Conservation (phyloP, 1,140 invertebrate genomes). For the Macrobrachium rosenbergii region DNA sequence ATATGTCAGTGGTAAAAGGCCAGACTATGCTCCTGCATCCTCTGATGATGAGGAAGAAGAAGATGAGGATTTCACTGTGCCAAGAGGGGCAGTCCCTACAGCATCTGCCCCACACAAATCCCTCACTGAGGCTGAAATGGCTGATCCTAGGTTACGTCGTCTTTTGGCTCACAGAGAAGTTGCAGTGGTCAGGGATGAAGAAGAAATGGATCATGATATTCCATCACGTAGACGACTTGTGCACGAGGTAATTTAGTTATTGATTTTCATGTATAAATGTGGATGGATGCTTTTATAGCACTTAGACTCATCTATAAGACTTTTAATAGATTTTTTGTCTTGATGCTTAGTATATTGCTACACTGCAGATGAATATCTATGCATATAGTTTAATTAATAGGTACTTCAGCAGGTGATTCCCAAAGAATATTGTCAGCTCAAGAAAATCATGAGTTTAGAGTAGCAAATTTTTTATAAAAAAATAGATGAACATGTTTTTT, state of each 20-base stretch:
- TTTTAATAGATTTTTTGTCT: no score
- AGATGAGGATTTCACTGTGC: conserved; percentile 86
- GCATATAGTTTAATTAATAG: no score
- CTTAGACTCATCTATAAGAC: no score
- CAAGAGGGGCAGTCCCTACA: conserved; percentile 51
- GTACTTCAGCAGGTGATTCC: no score
- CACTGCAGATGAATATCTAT: no score
- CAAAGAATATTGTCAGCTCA: no score
- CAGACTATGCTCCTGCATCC: conserved; percentile 89
- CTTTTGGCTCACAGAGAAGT: conserved; percentile 45
- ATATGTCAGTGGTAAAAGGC: conserved; percentile 92
- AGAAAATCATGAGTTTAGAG: no score
- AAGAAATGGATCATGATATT: conserved; percentile 65
- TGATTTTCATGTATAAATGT: not conserved
- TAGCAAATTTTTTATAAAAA: no score
- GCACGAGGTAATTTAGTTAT: conserved; percentile 15
- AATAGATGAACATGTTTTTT: no score
- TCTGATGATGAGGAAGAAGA: conserved; percentile 88
- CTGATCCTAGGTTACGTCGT: conserved; percentile 60
- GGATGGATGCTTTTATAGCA: no score
- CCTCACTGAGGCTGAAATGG: conserved; percentile 68
- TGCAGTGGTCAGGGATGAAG: conserved; percentile 61
- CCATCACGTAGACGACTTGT: conserved; percentile 31
- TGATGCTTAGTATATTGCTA: no score
- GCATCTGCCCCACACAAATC: conserved; percentile 47